Percentiles rank a stretch among this genome's conserved stretches.
Evolutionary conservation across 1,140 invertebrate genomes (phyloP).

Genomic region (Daktulosphaira vitifoliae): DNA sequence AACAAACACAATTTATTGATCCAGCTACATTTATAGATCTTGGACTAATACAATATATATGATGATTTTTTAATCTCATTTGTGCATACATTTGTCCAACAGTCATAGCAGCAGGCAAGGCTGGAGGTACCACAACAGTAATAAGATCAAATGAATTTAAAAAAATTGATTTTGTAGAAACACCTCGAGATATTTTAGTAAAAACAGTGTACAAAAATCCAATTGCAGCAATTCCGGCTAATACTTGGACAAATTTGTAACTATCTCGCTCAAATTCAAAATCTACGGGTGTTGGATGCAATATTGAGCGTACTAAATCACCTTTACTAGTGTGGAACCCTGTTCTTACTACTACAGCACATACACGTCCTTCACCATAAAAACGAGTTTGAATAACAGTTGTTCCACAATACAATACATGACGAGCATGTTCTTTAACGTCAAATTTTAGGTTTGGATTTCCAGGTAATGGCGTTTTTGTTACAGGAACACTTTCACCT

Average conservation of each 20-base stretch:
- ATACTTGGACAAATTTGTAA: constrained; percentile 79
- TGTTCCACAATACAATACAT: constrained; percentile 55
- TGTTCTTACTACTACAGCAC: constrained; percentile 62
- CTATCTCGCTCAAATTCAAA: constrained; percentile 91
- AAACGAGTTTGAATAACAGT: constrained; percentile 59
- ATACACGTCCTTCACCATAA: constrained; percentile 57
- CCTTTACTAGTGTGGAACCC: constrained; percentile 87
- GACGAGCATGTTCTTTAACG: constrained; percentile 72
- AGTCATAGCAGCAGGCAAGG: constrained; percentile 86
- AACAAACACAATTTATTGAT: constrained; percentile 89
- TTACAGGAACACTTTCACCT: constrained; percentile 67
- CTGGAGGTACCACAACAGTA: constrained; percentile 87
- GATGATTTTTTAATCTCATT: constrained; percentile 62
- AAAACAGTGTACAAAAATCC: constrained; percentile 79
- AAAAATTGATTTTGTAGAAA: constrained; percentile 52
- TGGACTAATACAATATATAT: constrained; percentile 91
- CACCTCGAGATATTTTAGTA: constrained; percentile 61
- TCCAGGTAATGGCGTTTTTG: constrained; percentile 73
- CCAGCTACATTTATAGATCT: constrained; percentile 90
- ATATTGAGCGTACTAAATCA: constrained; percentile 80
- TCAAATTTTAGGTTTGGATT: constrained; percentile 57
- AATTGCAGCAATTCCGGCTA: constrained; percentile 62
- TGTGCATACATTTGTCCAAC: constrained; percentile 89
- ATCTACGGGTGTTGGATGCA: constrained; percentile 89
- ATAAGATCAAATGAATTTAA: constrained; percentile 81